Base-by-base conservation (phyloP, 2,113 vertebrate genomes). In the Bubo blakistoni region DNA sequence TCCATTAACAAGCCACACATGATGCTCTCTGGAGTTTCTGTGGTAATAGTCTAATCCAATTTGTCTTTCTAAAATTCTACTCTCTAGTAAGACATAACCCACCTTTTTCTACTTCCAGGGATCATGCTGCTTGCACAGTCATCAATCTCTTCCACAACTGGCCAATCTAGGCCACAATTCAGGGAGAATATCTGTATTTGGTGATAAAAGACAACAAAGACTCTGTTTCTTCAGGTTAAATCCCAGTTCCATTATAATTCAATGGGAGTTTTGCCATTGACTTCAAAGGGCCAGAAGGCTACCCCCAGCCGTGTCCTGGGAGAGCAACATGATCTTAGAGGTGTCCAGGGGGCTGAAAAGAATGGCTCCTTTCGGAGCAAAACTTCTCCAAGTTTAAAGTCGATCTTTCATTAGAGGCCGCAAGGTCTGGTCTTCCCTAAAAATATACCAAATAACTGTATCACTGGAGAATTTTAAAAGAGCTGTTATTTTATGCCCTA, bases 401-500 rank as follows among this genome's bases (percentile, higher is more conserved):
- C 8, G 2, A 73, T 62, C 81, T 91, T 94, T 95, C 87, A 95
- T 85, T 51, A 79, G 46, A 92, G 78, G 79, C 81, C 8, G 3
- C 70, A 69, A 86, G 91, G 92, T 82, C 91, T 90, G 63, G 46
- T 47, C 81, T 86, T 88, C 76, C 91, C 93, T 91, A 89, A 96
- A 97, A 97, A 88, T 77, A 90, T 10, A 92, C 95, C 91, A 85
- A 96, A 96, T 85, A 92, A 82, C 91, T 92, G 46, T 62, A 92
- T 59, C 92, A 74, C 81, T 57, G 63, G 89, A 94, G 95, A 91
- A 82, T 96, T 96, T 91, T 78, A 70, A 85, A 94, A 96, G 86
- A 90, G 84, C 85, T 89, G 81, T 63, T 95, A 86, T 97, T 97
- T 97, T 94, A 95, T 96, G 91, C 88, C 40, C 92, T 72, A 29